These are phyloP conservation scores for Rhysida immarginata DNA, from an alignment of 1,140 invertebrate genomes.

Conservation along the genomic window DNA sequence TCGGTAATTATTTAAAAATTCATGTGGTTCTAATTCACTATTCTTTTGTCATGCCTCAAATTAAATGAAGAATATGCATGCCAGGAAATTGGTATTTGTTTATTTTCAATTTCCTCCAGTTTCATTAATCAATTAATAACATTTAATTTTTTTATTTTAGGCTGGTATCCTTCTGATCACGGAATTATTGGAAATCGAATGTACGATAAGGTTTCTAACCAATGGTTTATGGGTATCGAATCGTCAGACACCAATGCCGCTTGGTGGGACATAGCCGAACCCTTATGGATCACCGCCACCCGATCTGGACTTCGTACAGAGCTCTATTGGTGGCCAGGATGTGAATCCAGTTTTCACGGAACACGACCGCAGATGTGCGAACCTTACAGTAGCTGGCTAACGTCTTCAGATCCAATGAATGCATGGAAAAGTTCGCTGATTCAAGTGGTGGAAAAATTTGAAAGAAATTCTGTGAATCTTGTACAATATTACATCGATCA, in stretches of 20 bases:
- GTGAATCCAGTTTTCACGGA: neutral
- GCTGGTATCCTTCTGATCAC: neutral
- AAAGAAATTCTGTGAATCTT: neutral
- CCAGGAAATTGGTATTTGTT: no score
- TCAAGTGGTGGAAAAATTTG: neutral
- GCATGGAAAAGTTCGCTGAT: neutral
- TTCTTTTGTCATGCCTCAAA: no score
- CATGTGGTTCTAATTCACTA: no score
- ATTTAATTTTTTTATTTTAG: conserved; percentile 1
- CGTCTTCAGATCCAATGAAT: neutral
- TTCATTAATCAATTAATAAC: no score
- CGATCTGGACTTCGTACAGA: neutral
- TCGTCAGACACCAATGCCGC: neutral
- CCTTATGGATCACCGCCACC: conserved; percentile 3
- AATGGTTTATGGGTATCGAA: neutral
- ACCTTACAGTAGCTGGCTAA: conserved; percentile 1
- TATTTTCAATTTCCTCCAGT: no score
- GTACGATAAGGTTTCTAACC: neutral
- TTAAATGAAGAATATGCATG: no score
- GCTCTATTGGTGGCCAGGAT: conserved; percentile 10
- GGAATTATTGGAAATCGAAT: conserved; percentile 6
- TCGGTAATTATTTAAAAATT: no score
- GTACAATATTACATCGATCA: neutral
- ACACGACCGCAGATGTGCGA: conserved; percentile 2
- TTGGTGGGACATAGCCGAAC: conserved; percentile 7